Conservation (phyloP, 2,888 invertebrate genomes). For the Slavum lentiscoides region DNA sequence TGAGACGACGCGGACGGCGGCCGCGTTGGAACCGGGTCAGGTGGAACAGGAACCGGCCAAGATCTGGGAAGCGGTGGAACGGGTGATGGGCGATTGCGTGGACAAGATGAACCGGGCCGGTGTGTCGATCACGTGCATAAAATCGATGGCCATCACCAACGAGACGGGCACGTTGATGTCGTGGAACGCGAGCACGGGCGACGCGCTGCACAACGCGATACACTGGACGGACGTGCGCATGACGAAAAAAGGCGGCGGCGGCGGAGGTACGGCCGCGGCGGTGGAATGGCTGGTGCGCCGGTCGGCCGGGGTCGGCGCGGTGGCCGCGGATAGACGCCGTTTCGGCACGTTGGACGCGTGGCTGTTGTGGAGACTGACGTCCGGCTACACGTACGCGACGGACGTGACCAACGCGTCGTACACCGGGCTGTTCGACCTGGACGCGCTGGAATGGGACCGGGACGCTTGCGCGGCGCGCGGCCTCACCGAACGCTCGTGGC, state of each 20-base stretch:
- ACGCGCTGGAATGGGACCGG: background rate
- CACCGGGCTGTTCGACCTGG: slow-evolving; percentile 23
- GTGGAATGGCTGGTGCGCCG: slow-evolving; percentile 9
- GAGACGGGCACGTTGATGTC: slow-evolving; percentile 19
- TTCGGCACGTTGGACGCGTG: slow-evolving; percentile 34
- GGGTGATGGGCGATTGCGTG: background rate
- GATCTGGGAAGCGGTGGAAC: slow-evolving; percentile 11
- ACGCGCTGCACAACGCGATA: background rate
- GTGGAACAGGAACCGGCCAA: slow-evolving; percentile 16
- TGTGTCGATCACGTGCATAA: background rate
- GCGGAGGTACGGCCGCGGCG: background rate
- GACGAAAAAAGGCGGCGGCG: background rate
- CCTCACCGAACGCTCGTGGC: background rate
- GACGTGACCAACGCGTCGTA: slow-evolving; percentile 34
- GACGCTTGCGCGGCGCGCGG: background rate
- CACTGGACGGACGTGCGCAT: slow-evolving; percentile 25
- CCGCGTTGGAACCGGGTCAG: background rate
- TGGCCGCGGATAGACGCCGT: background rate
- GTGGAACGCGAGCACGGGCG: slow-evolving; percentile 18
- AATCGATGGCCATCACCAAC: slow-evolving; percentile 14
- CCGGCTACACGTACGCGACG: slow-evolving; percentile 5
- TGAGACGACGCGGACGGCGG: background rate
- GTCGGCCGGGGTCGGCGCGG: background rate
- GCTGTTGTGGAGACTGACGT: slow-evolving; percentile 30
- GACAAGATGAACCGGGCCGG: background rate